Evolutionary conservation across 2,797 vertebrate genomes (phyloP).

Genomic region (Aldrovandia affinis): DNA sequence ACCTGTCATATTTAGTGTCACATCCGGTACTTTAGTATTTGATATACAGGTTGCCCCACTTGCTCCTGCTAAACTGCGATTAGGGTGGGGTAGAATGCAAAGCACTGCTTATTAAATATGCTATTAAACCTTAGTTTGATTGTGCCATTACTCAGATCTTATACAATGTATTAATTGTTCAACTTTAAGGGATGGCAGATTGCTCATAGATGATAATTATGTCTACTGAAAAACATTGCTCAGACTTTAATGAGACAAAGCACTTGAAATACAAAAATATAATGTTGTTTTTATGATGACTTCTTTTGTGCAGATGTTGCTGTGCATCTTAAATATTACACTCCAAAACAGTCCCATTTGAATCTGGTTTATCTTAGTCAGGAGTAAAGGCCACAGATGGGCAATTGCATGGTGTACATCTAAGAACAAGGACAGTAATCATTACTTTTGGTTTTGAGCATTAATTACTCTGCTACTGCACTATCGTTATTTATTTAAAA

Average conservation of each 20-base stretch:
- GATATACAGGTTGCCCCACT: background rate
- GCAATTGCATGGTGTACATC: too few relatives aligned
- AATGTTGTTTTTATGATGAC: background rate
- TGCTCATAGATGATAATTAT: constrained; percentile 19
- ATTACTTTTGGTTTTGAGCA: too few relatives aligned
- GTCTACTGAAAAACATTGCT: constrained; percentile 7
- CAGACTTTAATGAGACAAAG: constrained; percentile 9
- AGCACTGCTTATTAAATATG: constrained; percentile 8
- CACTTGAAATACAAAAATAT: constrained; percentile 1
- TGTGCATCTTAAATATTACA: constrained; percentile 1
- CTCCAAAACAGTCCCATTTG: too few relatives aligned
- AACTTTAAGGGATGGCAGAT: constrained; percentile 13
- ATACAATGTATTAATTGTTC: constrained; percentile 8
- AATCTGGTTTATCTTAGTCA: too few relatives aligned
- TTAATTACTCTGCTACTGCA: too few relatives aligned
- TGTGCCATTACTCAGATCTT: constrained; percentile 1
- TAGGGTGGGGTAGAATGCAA: constrained; percentile 7
- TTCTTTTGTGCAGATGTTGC: background rate
- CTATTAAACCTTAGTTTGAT: constrained; percentile 20
- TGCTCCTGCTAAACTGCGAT: background rate
- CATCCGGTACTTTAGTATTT: background rate
- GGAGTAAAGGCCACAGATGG: too few relatives aligned
- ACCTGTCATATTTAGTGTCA: background rate
- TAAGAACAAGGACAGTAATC: too few relatives aligned
- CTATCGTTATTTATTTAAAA: too few relatives aligned